These are phyloP conservation scores for Peromyscus californicus DNA, from an alignment of 2,113 vertebrate species.

Conservation along the genomic window DNA sequence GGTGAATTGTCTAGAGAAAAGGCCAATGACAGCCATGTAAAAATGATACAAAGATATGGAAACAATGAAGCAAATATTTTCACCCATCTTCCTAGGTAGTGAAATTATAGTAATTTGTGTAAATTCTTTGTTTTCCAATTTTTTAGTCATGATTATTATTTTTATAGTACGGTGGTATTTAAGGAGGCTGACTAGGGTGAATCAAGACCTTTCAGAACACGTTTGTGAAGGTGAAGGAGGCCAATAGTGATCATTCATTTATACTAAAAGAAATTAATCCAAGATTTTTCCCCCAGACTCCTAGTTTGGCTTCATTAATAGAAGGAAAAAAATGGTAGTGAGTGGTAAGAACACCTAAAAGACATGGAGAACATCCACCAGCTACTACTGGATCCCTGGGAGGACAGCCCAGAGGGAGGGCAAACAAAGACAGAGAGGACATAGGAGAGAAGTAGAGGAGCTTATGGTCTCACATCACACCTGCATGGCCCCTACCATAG, in stretches of 20 bases:
- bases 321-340: neutral
- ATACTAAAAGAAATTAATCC: neutral
- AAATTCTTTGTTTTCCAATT: neutral
- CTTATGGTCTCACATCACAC: neutral
- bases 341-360: neutral
- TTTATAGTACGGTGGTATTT: neutral
- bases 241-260: neutral
- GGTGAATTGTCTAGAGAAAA: neutral
- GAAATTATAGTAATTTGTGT: neutral
- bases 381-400: neutral
- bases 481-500: neutral
- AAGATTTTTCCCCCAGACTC: neutral
- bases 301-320: neutral
- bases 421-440: neutral
- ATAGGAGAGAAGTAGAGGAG: neutral
- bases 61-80: neutral
- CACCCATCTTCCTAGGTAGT: neutral
- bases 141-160: neutral
- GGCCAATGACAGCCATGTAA: neutral
- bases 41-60: neutral
- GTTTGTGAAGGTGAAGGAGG: neutral
- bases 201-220: neutral
- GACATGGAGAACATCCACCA: neutral
- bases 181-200: neutral
- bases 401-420: neutral